Evolutionary conservation across 2,888 invertebrate species (phyloP), one percentile per base, ranked within the genome.

Genomic region (Macrophya annulata): DNA sequence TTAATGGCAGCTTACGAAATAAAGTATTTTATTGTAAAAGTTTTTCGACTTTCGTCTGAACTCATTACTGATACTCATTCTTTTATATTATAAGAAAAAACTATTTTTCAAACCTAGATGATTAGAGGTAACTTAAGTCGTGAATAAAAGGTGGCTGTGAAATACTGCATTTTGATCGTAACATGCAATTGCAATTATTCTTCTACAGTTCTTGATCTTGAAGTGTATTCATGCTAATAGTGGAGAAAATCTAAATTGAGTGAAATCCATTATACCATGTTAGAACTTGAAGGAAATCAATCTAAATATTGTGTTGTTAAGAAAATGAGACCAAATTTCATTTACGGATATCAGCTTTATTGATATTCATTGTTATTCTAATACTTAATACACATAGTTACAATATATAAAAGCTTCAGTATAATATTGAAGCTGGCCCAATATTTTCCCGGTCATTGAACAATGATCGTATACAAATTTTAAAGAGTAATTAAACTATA

Each of bases 21-120:
- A 89, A 89, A 89, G 87, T 90, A 90, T 90, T 90, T 90, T 90
- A 90, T 88, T 89, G 87, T 89, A 89, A 72, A 86, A 85, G 71
- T 9, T 84, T 77, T 55, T 55, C 15, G 55, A n/a, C 43, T 62
- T 43, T 81, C 31, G 9, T 31, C 17, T 40, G 17, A 2, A 15
- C 6, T 37, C n/a, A 40, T 71, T 31, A 68, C 17, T 68, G 15
- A 37, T 12, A 65, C 12, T 12, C 17, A 17, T 51, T 51, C 0
- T 51, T 6, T 51, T 0, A 51, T 51, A 51, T 51, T 48, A 4
- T 48, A 15, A 48, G 15, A 48, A 43, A 43, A 43, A 48, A 15
- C 48, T 48, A 15, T 48, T 48, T 15, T 12, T 48, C 15, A 4
- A 4, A 48, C 48, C 48, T 48, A 48, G 15, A 15, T 15, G 12